Conservation (phyloP, 1,140 invertebrate species). For the Ceratina calcarata region DNA sequence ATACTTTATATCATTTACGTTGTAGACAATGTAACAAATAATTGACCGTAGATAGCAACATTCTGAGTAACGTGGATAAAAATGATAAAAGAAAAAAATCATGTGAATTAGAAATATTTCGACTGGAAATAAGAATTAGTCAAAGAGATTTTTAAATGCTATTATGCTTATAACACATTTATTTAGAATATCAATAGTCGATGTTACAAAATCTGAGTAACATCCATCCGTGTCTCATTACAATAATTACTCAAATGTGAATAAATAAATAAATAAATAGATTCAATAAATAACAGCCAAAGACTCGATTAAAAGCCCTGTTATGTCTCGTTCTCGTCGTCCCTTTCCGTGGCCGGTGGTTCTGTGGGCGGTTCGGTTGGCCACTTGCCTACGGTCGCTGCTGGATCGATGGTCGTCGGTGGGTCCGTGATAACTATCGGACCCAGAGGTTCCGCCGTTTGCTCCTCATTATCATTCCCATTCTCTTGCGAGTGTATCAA, state of each 20-base stretch:
- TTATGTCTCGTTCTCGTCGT: conserved; percentile 78
- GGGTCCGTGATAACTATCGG: conserved; percentile 74
- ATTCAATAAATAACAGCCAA: conserved; percentile 37
- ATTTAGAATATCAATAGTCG: too few relatives aligned
- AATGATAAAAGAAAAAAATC: background rate
- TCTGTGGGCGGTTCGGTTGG: conserved; percentile 74
- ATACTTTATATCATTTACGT: conserved; percentile 39
- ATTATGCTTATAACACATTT: too few relatives aligned
- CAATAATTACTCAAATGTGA: background rate
- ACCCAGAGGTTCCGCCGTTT: conserved; percentile 68
- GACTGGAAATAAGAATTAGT: background rate
- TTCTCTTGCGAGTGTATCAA: conserved; percentile 41
- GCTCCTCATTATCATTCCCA: conserved; percentile 48
- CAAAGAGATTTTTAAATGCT: too few relatives aligned
- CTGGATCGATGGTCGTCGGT: conserved; percentile 67
- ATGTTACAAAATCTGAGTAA: too few relatives aligned
- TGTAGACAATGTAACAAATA: background rate
- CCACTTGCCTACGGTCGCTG: conserved; percentile 78
- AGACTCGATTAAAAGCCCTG: background rate
- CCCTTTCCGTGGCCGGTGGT: conserved; percentile 66
- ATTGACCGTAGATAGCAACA: conserved; percentile 37
- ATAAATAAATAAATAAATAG: conserved; percentile 64
- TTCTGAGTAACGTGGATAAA: conserved; percentile 28
- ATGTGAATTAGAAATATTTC: background rate
- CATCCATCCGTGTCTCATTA: too few relatives aligned